Evolutionary conservation across 2,113 vertebrate species (phyloP).

Genomic region (Poicephalus gulielmi): DNA sequence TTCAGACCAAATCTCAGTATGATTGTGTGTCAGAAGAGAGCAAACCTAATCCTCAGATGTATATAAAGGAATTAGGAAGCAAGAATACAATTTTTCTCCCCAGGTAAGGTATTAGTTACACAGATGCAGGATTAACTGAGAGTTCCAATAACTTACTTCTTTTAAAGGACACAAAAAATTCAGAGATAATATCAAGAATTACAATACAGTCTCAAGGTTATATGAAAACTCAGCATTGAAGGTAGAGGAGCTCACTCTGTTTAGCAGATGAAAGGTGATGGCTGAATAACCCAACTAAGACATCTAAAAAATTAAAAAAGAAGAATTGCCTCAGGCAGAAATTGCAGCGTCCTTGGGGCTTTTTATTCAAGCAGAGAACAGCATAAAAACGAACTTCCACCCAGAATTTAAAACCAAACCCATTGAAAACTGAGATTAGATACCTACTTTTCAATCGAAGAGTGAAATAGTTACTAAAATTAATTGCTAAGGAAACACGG

Average conservation of each 20-base stretch:
- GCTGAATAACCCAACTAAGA: neutral
- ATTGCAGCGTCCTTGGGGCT: neutral
- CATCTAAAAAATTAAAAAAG: neutral
- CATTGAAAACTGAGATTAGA: neutral
- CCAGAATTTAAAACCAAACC: neutral
- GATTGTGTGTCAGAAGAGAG: neutral
- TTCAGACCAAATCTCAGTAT: neutral
- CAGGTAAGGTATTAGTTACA: neutral
- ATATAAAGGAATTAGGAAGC: neutral
- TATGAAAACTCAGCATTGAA: neutral
- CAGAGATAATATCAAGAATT: neutral
- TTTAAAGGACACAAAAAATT: neutral
- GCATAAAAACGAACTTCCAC: neutral
- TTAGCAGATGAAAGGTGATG: neutral
- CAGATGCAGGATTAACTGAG: neutral
- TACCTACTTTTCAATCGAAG: neutral
- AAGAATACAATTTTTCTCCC: neutral
- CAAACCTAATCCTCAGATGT: neutral
- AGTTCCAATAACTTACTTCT: neutral
- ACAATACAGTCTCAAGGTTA: neutral
- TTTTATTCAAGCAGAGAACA: neutral
- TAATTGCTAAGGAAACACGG: neutral
- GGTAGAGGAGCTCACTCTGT: neutral
- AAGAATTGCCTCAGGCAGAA: neutral
- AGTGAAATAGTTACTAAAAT: neutral